Base-by-base conservation (phyloP, 2,113 vertebrate genomes). In the Scortum barcoo region DNA sequence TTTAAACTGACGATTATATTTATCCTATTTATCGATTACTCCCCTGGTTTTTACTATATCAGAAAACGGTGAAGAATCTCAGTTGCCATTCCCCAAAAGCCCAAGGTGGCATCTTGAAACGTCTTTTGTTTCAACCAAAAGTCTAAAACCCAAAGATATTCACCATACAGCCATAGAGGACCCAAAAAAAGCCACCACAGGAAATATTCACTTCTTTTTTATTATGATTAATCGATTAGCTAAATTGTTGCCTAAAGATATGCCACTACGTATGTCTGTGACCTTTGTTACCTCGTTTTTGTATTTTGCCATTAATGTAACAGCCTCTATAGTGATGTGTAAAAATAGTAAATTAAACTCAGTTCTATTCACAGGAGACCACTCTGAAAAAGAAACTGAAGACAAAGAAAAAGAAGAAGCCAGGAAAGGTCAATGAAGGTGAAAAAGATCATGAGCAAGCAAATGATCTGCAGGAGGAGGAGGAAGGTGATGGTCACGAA, bases 391-490 rank as follows among this genome's bases (percentile, higher is more conserved):
- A 87, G 56, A 84, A 88, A 2, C 67, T 93, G 22, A 95, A 44
- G 50, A 77, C 86, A 74, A 96, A 91, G 69, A 96, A 90, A 76
- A 96, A 92, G 80, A 96, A 94, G 77, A 94, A 67, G 72, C 90
- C 89, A 0, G 84, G 86, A 38, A 95, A 93, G 48, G 86, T 80
- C 24, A 93, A 88, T 61, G 92, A 63, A 0, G 66, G 80, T 73
- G 65, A 80, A 44, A 0, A 84, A 54, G 16, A 82, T 17, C 22
- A 22, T 26, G 51, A 54, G 0, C 75, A 44, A 0, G 71, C 74
- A 9, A 84, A 83, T 10, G 78, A 57, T 0, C 83, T 82, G 1
- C 81, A 91, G 26, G 81, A 90, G 0, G 81, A 83, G 44, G 83
- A 91, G 6, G 85, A 78, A 17, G 83, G 53, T 10, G 53, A 93